Evolutionary conservation across 2,113 vertebrate genomes (phyloP).

Genomic region (Paradisaea rubra): DNA sequence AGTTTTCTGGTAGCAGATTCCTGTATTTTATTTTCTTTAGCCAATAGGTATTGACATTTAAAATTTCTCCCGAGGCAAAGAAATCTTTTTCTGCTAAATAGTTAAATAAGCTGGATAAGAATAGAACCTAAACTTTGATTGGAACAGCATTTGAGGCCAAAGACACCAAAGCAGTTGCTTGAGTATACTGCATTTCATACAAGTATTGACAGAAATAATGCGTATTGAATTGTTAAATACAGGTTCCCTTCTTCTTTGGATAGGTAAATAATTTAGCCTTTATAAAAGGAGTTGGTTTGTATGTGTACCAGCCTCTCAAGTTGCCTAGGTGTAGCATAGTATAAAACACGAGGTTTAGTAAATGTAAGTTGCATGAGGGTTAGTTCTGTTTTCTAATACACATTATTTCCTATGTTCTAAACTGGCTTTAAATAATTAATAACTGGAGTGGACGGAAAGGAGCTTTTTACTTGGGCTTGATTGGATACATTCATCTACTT

Average conservation of each 20-base stretch:
- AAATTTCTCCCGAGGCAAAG: background rate
- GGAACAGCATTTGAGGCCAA: background rate
- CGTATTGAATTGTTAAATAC: background rate
- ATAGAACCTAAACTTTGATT: conserved; percentile 13
- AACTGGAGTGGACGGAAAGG: background rate
- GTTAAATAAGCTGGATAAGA: conserved; percentile 11
- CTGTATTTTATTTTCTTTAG: background rate
- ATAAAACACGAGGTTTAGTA: background rate
- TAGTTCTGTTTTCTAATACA: background rate
- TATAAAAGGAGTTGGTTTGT: background rate
- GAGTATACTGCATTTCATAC: background rate
- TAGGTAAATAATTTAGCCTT: background rate
- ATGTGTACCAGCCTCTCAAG: background rate
- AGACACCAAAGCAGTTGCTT: background rate
- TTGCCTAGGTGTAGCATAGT: background rate
- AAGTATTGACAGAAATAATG: background rate
- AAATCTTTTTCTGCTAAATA: conserved; percentile 20
- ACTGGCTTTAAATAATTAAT: background rate
- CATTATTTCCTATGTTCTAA: background rate
- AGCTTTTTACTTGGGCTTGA: background rate
- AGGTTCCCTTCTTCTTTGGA: background rate
- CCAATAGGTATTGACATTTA: background rate
- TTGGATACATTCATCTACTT: background rate
- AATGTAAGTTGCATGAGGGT: background rate
- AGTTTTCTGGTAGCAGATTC: background rate